Evolutionary conservation across 2,888 invertebrate genomes (phyloP).

Genomic region (Chelonus formosanus): DNA sequence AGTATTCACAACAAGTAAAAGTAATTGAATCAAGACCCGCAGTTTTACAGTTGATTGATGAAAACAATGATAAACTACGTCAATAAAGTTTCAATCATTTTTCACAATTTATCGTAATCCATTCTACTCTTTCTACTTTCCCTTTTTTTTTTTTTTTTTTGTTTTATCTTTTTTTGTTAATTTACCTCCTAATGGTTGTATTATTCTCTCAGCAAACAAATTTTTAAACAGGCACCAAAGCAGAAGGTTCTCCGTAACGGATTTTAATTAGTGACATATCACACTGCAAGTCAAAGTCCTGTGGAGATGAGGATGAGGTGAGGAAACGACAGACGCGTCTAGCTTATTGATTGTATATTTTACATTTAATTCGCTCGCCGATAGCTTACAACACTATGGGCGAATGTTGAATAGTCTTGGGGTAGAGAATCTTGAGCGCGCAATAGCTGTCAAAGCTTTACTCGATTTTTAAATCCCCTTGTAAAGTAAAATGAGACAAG

Average conservation of each 20-base stretch:
- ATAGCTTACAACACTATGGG: conserved; percentile 21
- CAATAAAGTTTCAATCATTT: conserved; percentile 45
- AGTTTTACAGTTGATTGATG: no score
- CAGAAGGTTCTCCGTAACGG: conserved; percentile 40
- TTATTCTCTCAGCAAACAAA: conserved; percentile 18
- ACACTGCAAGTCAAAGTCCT: conserved; percentile 42
- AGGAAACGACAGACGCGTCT: conserved; percentile 40
- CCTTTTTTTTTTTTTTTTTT: conserved; percentile 18
- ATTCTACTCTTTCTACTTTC: conserved; percentile 4
- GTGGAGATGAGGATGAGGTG: not conserved
- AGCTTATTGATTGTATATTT: conserved; percentile 64
- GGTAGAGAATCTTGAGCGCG: conserved; percentile 43
- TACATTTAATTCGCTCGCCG: conserved; percentile 60
- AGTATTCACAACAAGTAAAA: no score
- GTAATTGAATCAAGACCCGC: no score
- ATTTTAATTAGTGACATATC: conserved; percentile 52
- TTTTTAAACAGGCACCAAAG: not conserved
- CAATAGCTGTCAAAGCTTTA: conserved; percentile 64
- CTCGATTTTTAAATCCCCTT: conserved; percentile 65
- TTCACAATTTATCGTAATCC: conserved; percentile 54
- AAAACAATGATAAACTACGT: not conserved
- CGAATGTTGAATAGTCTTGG: conserved; percentile 16
- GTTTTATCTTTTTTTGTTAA: not conserved
- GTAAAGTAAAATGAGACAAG: conserved; percentile 64
- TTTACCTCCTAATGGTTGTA: conserved; percentile 6